A percentile compares a stretch with the other conserved stretches of the same genome.
Evolutionary conservation across 2,113 vertebrate species (phyloP).

Genomic region (Alces alces): DNA sequence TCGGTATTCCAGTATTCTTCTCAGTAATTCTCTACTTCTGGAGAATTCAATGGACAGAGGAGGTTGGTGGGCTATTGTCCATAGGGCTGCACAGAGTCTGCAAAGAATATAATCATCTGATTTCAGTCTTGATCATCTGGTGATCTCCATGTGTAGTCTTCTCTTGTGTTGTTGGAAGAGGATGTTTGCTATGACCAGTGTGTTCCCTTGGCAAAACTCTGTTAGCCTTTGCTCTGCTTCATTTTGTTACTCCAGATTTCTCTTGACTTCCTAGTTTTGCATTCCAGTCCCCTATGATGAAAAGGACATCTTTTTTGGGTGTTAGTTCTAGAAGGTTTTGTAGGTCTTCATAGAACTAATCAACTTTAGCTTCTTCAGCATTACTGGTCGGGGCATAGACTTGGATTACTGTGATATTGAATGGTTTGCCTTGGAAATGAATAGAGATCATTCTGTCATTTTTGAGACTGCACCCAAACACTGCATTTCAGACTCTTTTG

Average conservation of each 20-base stretch:
- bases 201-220: background rate
- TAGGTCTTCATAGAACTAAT: background rate
- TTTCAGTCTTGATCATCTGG: background rate
- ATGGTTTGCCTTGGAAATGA: background rate
- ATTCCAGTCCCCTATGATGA: background rate
- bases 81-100: background rate
- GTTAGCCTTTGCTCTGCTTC: background rate
- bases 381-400: background rate
- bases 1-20: background rate
- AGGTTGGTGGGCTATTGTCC: background rate
- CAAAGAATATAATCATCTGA: background rate
- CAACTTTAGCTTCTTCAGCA: background rate
- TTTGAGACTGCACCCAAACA: background rate
- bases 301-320: background rate
- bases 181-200: background rate
- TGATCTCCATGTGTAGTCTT: background rate
- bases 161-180: background rate
- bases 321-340: background rate
- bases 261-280: background rate
- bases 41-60: background rate
- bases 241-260: background rate
- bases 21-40: background rate
- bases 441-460: background rate
- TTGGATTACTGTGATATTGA: background rate
- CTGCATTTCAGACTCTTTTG: background rate